phyloP scores from a whole-genome alignment of 2,888 invertebrate species.

The Hoplodrina blanda region DNA sequence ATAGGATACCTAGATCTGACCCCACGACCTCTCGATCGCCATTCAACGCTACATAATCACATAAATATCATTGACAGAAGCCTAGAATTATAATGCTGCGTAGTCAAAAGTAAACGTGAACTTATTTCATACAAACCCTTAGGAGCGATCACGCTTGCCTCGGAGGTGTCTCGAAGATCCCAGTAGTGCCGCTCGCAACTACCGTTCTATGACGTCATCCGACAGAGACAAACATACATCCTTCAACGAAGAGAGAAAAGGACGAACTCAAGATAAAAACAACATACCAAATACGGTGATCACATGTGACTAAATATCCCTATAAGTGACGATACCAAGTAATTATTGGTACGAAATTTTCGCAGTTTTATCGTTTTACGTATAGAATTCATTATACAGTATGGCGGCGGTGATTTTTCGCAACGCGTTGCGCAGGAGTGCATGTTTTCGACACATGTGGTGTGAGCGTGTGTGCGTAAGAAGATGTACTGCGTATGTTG shows the following conservation, averaged over 20 bases:
- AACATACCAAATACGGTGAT: slow-evolving; percentile 87
- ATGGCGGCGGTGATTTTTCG: slow-evolving; percentile 50
- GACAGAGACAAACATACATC: slow-evolving; percentile 71
- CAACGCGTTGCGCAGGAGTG: slow-evolving; percentile 69
- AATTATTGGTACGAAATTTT: slow-evolving; percentile 76
- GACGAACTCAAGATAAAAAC: slow-evolving; percentile 79
- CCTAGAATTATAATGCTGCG: slow-evolving; percentile 15
- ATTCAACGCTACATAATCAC: slow-evolving; percentile 41
- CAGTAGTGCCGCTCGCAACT: slow-evolving; percentile 71
- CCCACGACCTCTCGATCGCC: slow-evolving; percentile 47
- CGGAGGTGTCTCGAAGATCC: slow-evolving; percentile 64
- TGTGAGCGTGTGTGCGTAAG: slow-evolving; percentile 60
- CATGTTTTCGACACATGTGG: slow-evolving; percentile 79
- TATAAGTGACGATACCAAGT: slow-evolving; percentile 74
- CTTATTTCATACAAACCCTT: slow-evolving; percentile 42
- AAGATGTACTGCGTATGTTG: slow-evolving; percentile 65
- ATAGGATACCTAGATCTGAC: slow-evolving; percentile 34
- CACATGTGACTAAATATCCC: slow-evolving; percentile 88
- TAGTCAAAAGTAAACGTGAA: slow-evolving; percentile 17
- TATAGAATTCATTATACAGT: slow-evolving; percentile 68
- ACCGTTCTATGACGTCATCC: slow-evolving; percentile 85
- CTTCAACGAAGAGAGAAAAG: slow-evolving; percentile 60
- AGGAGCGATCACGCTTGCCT: slow-evolving; percentile 54
- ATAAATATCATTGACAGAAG: slow-evolving; percentile 29
- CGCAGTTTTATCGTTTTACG: slow-evolving; percentile 73